These are phyloP conservation scores for Clarias pachynema DNA, from an alignment of 2,797 vertebrate genomes.

Conservation along the genomic window DNA sequence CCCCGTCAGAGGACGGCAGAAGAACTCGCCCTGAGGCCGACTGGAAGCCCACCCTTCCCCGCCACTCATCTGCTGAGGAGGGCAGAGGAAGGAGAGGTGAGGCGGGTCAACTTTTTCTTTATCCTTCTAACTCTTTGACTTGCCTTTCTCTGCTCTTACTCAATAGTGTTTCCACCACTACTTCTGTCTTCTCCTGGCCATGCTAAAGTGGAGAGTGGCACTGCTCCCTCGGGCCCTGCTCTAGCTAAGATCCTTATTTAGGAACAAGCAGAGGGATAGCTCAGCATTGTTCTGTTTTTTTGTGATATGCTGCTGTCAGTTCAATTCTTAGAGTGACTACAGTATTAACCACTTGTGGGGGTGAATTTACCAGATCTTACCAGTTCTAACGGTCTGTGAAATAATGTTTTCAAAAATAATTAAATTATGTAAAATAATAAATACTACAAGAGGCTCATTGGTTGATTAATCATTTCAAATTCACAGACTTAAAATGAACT, in stretches of 20 bases:
- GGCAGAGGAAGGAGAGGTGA: slow-evolving; percentile 75
- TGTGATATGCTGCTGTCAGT: slow-evolving; percentile 67
- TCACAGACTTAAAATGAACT: not conserved
- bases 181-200: slow-evolving; percentile 56
- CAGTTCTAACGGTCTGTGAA: not conserved
- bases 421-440: not conserved
- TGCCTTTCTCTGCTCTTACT: not conserved
- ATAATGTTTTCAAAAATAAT: too few species aligned
- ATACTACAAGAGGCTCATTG: not conserved
- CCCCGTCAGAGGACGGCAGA: slow-evolving; percentile 76
- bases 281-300: slow-evolving; percentile 64
- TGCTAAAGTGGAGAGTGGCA: slow-evolving; percentile 66
- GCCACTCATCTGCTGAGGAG: slow-evolving; percentile 78
- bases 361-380: not conserved
- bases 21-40: slow-evolving; percentile 72
- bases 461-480: not conserved
- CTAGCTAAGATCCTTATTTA: slow-evolving; percentile 79
- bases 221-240: slow-evolving; percentile 74
- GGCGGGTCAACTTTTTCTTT: slow-evolving; percentile 26
- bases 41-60: slow-evolving; percentile 77
- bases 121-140: slow-evolving; percentile 31
- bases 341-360: not conserved
- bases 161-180: slow-evolving; percentile 39
- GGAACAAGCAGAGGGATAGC: slow-evolving; percentile 73
- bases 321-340: slow-evolving; percentile 45